Evolutionary conservation across 2,797 vertebrate genomes (phyloP).

Genomic region (Spinus olivaceus): DNA sequence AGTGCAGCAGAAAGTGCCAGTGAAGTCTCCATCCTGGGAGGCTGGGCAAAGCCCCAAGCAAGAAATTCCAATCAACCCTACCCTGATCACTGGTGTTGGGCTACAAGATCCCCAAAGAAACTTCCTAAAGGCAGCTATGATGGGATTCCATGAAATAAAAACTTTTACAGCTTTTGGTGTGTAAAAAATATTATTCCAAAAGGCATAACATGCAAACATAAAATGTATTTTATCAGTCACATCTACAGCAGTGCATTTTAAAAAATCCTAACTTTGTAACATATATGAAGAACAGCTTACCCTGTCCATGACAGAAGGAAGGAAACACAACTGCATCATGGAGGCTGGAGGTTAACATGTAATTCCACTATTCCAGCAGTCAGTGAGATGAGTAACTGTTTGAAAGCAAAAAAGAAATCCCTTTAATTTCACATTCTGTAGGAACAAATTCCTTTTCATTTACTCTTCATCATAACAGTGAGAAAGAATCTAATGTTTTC

Average conservation of each 20-base stretch:
- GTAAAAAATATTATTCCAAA: neutral
- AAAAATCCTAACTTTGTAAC: neutral
- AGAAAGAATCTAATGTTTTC: neutral
- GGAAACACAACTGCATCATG: neutral
- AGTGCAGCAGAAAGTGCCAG: neutral
- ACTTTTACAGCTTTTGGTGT: neutral
- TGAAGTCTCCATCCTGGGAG: neutral
- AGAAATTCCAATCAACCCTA: neutral
- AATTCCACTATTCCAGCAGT: constrained; percentile 16
- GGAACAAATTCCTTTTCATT: neutral
- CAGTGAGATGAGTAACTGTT: constrained; percentile 45
- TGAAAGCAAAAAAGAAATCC: neutral
- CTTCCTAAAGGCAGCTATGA: neutral
- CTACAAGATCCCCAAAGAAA: neutral
- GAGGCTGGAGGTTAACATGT: neutral
- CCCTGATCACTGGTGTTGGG: neutral
- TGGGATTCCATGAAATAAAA: neutral
- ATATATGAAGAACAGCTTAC: neutral
- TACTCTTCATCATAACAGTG: neutral
- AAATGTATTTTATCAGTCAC: neutral
- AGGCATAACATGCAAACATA: neutral
- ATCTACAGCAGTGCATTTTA: neutral
- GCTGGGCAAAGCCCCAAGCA: neutral
- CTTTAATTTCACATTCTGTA: neutral
- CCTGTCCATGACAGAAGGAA: neutral